A percentile compares a stretch with the other conserved stretches of the same genome.
Conservation (phyloP, 2,888 invertebrate species). For the Frankliniella fusca region DNA sequence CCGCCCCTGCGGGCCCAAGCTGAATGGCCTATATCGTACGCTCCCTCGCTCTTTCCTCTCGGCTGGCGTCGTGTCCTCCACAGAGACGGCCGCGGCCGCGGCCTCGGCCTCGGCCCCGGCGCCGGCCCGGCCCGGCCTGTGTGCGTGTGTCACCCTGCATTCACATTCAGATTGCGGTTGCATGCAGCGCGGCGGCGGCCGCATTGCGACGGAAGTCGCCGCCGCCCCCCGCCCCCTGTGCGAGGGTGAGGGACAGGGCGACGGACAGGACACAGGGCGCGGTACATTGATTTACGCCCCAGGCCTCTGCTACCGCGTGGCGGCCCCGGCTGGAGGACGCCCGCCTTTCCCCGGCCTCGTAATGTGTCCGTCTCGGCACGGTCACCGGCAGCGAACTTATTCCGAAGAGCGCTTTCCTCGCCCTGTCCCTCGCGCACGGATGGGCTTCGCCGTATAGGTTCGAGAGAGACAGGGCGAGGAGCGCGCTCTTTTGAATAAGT, state of each 20-base stretch:
- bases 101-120: too few relatives aligned
- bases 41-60: neutral
- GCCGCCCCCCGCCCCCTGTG: neutral
- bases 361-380: too few relatives aligned
- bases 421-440: too few relatives aligned
- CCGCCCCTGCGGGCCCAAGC: neutral
- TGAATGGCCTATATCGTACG: neutral
- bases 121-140: neutral
- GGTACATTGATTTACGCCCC: too few relatives aligned
- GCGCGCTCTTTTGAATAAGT: too few relatives aligned
- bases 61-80: neutral
- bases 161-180: conserved; percentile 2
- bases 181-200: conserved; percentile 1
- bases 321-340: too few relatives aligned
- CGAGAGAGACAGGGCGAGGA: too few relatives aligned
- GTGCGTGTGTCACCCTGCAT: neutral
- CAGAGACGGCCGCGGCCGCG: too few relatives aligned
- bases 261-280: neutral
- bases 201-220: neutral
- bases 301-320: too few relatives aligned
- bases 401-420: too few relatives aligned
- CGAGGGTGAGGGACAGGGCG: neutral
- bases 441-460: too few relatives aligned
- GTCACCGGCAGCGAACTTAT: neutral
- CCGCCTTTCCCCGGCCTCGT: too few relatives aligned